Base-by-base conservation (phyloP, 2,888 invertebrate species). In the Drosophila antonietae region DNA sequence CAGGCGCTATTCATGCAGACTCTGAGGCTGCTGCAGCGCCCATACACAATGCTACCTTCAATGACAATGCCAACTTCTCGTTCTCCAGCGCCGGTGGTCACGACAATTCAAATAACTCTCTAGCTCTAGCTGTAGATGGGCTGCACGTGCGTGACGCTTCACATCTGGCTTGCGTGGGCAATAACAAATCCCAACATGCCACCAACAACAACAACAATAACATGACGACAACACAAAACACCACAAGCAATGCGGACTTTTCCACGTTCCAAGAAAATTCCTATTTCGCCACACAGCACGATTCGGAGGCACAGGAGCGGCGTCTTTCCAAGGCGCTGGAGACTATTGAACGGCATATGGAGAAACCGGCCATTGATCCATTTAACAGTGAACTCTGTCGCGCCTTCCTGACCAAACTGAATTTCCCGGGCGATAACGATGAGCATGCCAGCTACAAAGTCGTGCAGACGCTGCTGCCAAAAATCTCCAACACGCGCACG, bases 351-450 rank as follows among this genome's bases (percentile, higher is more conserved):
- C 91, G 90, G 3, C 93, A 93, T 68, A 51, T 93, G 75, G 86
- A 88, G 14, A 93, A 92, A 70, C 83, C 90, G 58, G 90, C 91
- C 14, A 95, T 96, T 58, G 96, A 98, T 94, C 98, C 98, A 0
- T 98, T 98, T 91, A 96, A 95, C 90, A 95, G 95, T 71, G 95
- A 95, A 67, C 93, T 97, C 37, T 94, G 97, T 69, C 93, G 95
- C 51, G 94, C 95, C 23, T 94, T 98, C 71, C 93, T 98, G 81
- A 94, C 95, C 64, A 95, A 95, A 86, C 95, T 96, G 3, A 95
- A 95, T 81, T 97, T 97, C 88, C 97, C 97, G 0, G 94, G 93
- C 84, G 94, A 94, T 44, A 94, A 94, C 72, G 94, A 94, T 75
- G 93, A 93, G 1, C 94, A 94, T 51, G 89, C 90, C 43, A 94